phyloP scores from a whole-genome alignment of 2,888 invertebrate genomes.

The Lacanobia wlatinum region DNA sequence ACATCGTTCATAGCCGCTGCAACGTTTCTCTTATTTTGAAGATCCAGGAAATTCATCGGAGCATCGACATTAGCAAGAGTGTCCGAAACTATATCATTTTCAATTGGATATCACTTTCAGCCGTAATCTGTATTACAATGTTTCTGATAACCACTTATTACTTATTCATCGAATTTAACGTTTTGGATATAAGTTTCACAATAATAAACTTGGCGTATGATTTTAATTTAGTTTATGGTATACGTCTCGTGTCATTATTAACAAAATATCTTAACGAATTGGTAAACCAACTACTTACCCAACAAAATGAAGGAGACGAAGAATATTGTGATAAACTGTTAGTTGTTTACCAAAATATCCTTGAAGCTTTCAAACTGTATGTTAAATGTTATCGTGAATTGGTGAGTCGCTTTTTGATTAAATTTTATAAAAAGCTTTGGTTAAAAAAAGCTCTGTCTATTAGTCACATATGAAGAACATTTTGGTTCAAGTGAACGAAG shows the following conservation, averaged over 20 bases:
- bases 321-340: conserved; percentile 2
- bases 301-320: background rate
- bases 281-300: background rate
- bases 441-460: no score
- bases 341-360: conserved; percentile 1
- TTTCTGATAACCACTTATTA: background rate
- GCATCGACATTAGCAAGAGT: background rate
- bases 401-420: conserved; percentile 5
- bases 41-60: background rate
- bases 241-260: conserved; percentile 1
- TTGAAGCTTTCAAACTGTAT: background rate
- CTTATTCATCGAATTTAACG: background rate
- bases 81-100: background rate
- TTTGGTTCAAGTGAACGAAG: no score
- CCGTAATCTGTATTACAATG: background rate
- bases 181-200: background rate
- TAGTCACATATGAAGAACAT: no score
- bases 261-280: conserved; percentile 8
- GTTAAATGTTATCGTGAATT: conserved; percentile 1
- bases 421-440: no score
- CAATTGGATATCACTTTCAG: background rate
- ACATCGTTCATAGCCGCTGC: background rate
- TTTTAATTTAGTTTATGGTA: conserved; percentile 14
- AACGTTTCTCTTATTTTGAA: background rate
- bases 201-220: background rate